Percentiles rank a stretch among this genome's conserved stretches.
These are phyloP conservation scores for Caenorhabditis sp. DNA, from an alignment of 2,888 invertebrate species.

Conservation along the genomic window DNA sequence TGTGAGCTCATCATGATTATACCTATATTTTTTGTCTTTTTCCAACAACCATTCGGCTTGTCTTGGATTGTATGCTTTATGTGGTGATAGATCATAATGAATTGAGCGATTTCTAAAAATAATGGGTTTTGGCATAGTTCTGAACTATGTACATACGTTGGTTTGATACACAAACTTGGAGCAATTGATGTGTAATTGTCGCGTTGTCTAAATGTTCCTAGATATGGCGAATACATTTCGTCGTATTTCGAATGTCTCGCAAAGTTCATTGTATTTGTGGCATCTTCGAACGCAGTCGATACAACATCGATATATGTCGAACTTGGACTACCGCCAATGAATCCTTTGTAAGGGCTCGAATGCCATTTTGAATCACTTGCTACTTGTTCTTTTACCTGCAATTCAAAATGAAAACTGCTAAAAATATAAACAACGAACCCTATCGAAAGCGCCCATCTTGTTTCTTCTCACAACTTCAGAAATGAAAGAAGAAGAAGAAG, in stretches of 20 bases:
- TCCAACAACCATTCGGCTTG: conserved; percentile 61
- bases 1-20: background rate
- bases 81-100: conserved; percentile 55
- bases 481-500: conserved; percentile 5
- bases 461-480: conserved; percentile 7
- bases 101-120: conserved; percentile 54
- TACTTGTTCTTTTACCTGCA: conserved; percentile 37
- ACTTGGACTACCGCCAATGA: conserved; percentile 41
- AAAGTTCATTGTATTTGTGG: conserved; percentile 36
- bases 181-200: conserved; percentile 55
- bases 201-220: conserved; percentile 51
- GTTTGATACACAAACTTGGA: conserved; percentile 49
- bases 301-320: conserved; percentile 52
- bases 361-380: conserved; percentile 43
- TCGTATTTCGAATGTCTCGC: conserved; percentile 50
- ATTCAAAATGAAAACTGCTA: background rate
- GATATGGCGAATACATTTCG: conserved; percentile 52
- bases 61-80: conserved; percentile 62
- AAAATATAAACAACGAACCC: conserved; percentile 19
- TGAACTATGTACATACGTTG: conserved; percentile 17
- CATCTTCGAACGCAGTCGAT: conserved; percentile 46
- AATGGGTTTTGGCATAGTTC: background rate
- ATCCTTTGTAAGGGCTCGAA: conserved; percentile 41
- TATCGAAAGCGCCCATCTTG: conserved; percentile 34
- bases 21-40: conserved; percentile 46